Percentiles rank a stretch among this genome's conserved stretches.
phyloP scores from a whole-genome alignment of 37 sponge, comb jelly and placozoan genomes.

The Geodia barretti region DNA sequence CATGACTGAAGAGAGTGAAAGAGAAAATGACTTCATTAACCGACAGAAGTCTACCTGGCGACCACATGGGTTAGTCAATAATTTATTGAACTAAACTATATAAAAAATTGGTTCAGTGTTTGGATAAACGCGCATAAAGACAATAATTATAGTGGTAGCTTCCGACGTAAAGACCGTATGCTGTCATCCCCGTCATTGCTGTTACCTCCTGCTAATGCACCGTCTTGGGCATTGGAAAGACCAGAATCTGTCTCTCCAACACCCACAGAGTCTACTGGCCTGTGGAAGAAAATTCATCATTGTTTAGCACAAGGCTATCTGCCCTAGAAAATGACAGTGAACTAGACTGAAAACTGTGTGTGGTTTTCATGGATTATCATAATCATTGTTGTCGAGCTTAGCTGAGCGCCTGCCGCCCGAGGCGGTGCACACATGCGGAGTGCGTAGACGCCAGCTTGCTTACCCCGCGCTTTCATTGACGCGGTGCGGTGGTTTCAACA shows the following conservation, averaged over 20 bases:
- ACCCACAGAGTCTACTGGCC: not conserved
- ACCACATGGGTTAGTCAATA: conserved; percentile 1
- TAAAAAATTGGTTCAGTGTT: not conserved
- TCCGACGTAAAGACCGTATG: not conserved
- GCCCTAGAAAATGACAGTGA: not conserved
- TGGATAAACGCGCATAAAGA: not conserved
- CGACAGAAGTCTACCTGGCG: conserved; percentile 5
- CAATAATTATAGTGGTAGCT: not conserved
- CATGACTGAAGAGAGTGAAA: conserved; percentile 15
- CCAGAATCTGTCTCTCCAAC: not conserved
- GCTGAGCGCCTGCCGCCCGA: too few species aligned
- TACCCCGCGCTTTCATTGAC: not conserved
- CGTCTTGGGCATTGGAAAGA: not conserved
- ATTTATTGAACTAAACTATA: not conserved
- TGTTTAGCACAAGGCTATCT: not conserved
- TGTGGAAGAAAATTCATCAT: not conserved
- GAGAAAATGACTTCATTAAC: not conserved
- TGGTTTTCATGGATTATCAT: not conserved
- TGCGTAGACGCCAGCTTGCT: not conserved
- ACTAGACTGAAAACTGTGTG: not conserved
- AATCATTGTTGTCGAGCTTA: not conserved
- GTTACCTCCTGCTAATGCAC: not conserved
- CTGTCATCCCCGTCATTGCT: not conserved
- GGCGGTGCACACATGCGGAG: not conserved
- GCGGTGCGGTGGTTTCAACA: not conserved